Conservation (phyloP, 2,797 vertebrate genomes). For the Enteromius viviparus region DNA sequence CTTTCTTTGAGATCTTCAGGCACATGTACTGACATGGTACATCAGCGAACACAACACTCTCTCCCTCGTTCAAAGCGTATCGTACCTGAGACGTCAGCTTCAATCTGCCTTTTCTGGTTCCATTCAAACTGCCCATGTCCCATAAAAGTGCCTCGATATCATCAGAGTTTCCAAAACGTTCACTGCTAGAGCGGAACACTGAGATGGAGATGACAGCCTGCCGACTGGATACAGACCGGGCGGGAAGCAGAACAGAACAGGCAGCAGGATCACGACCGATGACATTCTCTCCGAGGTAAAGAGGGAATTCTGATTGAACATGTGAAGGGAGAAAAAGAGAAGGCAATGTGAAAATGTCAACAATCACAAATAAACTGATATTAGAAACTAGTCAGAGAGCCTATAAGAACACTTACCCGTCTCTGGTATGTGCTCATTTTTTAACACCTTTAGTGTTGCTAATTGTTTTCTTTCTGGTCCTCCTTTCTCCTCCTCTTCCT, state of each 20-base stretch:
- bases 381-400: neutral
- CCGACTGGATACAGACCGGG: constrained; percentile 83
- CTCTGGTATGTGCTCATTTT: constrained; percentile 76
- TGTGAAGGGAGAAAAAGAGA: constrained; percentile 2
- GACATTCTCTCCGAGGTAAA: constrained; percentile 84
- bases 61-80: constrained; percentile 80
- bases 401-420: constrained; percentile 66
- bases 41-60: constrained; percentile 83
- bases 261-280: constrained; percentile 81
- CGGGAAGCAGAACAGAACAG: constrained; percentile 78
- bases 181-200: constrained; percentile 62
- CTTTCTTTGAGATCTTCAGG: constrained; percentile 4
- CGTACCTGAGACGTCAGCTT: constrained; percentile 82
- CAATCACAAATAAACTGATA: neutral
- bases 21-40: constrained; percentile 83
- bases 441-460: constrained; percentile 77
- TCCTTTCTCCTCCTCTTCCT: constrained; percentile 56
- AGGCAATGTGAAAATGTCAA: neutral
- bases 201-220: constrained; percentile 84
- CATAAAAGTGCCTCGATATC: constrained; percentile 79
- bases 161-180: constrained; percentile 2
- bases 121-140: constrained; percentile 87
- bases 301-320: constrained; percentile 78
- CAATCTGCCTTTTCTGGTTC: constrained; percentile 81
- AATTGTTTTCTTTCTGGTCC: constrained; percentile 60